phyloP scores from a whole-genome alignment of 2,797 vertebrate genomes.

The Hylomyscus alleni region DNA sequence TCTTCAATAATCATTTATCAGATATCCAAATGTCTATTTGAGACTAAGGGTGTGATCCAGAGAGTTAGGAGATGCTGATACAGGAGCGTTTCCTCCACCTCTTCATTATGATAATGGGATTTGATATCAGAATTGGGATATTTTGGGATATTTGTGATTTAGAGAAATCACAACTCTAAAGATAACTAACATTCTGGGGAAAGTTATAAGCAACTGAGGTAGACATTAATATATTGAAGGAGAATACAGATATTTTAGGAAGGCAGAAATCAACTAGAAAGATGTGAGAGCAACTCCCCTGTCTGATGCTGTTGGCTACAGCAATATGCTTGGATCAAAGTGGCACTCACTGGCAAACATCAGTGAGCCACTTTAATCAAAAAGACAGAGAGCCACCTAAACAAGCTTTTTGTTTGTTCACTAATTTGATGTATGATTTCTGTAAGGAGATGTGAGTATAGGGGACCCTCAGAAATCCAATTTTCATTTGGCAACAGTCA shows the following conservation, averaged over 20 bases:
- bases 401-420: constrained; percentile 66
- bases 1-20: constrained; percentile 24
- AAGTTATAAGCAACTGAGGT: constrained; percentile 37
- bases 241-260: constrained; percentile 44
- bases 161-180: constrained; percentile 57
- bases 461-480: constrained; percentile 38
- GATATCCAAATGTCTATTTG: constrained; percentile 29
- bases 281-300: constrained; percentile 29
- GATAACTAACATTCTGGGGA: constrained; percentile 47
- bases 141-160: neutral
- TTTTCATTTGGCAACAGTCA: constrained; percentile 66
- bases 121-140: constrained; percentile 46
- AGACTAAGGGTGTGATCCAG: constrained; percentile 14
- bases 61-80: neutral
- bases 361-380: constrained; percentile 54
- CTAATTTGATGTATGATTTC: constrained; percentile 57
- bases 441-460: neutral
- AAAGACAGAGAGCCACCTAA: constrained; percentile 65
- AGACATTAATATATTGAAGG: neutral
- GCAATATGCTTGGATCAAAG: constrained; percentile 55
- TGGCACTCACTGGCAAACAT: neutral
- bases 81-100: neutral
- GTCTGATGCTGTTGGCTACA: constrained; percentile 7
- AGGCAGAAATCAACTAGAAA: constrained; percentile 2
- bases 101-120: constrained; percentile 5